Conservation (phyloP, 2,797 vertebrate genomes). For the Chiloscyllium punctatum region DNA sequence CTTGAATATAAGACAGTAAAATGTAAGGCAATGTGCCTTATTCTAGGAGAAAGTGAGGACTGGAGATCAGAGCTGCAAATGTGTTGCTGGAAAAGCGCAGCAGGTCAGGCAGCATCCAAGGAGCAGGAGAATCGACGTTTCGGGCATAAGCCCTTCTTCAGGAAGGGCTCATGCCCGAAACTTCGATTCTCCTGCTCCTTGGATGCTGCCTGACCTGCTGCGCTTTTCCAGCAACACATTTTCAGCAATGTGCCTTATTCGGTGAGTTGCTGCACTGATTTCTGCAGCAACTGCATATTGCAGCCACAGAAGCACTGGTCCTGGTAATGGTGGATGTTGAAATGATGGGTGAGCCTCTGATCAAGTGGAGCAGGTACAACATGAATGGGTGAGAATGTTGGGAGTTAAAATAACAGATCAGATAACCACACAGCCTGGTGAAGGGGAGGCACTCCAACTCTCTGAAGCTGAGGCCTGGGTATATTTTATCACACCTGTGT, state of each 20-base stretch:
- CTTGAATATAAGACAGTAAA: no score
- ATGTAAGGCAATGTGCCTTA: not conserved
- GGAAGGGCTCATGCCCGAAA: no score
- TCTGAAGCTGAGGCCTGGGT: not conserved
- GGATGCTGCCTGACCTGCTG: no score
- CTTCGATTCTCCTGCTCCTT: no score
- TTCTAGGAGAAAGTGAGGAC: no score
- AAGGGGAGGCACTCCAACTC: not conserved
- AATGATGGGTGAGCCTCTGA: not conserved
- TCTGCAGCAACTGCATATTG: not conserved
- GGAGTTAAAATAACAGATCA: not conserved
- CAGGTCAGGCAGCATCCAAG: no score
- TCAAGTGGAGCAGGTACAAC: not conserved
- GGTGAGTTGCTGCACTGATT: no score
- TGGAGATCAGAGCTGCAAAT: no score
- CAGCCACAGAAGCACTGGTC: not conserved
- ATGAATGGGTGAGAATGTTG: not conserved
- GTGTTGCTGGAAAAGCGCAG: no score
- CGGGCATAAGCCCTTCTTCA: no score
- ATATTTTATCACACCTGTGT: not conserved
- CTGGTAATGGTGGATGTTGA: not conserved
- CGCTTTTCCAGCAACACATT: no score
- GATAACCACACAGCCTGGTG: not conserved
- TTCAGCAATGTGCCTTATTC: not conserved
- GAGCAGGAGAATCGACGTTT: no score